phyloP scores from a whole-genome alignment of 2,113 vertebrate genomes.

The Hippoglossus stenolepis region DNA sequence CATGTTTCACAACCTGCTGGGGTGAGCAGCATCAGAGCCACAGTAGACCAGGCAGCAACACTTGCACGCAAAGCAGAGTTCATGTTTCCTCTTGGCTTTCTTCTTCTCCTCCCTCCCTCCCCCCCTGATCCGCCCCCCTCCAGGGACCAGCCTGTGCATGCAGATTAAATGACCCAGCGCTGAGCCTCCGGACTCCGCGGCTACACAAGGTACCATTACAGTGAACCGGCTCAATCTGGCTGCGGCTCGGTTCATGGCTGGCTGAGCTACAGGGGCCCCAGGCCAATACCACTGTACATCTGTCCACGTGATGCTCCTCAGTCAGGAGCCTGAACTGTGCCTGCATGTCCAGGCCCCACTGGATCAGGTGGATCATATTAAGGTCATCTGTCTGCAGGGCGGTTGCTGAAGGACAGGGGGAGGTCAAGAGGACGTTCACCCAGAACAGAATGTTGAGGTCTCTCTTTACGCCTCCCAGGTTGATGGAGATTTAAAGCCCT shows the following conservation, averaged over 20 bases:
- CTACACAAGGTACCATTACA: constrained; percentile 50
- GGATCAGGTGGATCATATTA: constrained; percentile 57
- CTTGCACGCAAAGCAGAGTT: constrained; percentile 49
- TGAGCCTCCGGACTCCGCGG: constrained; percentile 46
- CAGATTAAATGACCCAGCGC: constrained; percentile 71
- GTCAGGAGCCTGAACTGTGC: constrained; percentile 20
- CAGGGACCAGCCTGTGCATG: constrained; percentile 41
- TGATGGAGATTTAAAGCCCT: neutral
- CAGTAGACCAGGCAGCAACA: neutral
- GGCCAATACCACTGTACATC: constrained; percentile 34
- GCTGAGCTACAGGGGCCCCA: constrained; percentile 11
- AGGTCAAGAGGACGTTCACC: neutral
- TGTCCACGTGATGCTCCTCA: constrained; percentile 35
- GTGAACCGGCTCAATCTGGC: constrained; percentile 72
- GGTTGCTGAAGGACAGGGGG: neutral
- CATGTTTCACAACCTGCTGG: constrained; percentile 33
- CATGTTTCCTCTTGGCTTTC: constrained; percentile 59
- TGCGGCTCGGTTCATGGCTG: constrained; percentile 19
- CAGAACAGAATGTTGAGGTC: neutral
- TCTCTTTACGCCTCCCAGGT: neutral
- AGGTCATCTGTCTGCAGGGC: constrained; percentile 30
- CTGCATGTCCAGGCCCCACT: neutral
- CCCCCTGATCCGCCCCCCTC: neutral
- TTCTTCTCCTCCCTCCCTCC: neutral
- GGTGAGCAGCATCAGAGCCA: constrained; percentile 16